Evolutionary conservation across 2,113 vertebrate species (phyloP).

Genomic region (Fukomys damarensis): DNA sequence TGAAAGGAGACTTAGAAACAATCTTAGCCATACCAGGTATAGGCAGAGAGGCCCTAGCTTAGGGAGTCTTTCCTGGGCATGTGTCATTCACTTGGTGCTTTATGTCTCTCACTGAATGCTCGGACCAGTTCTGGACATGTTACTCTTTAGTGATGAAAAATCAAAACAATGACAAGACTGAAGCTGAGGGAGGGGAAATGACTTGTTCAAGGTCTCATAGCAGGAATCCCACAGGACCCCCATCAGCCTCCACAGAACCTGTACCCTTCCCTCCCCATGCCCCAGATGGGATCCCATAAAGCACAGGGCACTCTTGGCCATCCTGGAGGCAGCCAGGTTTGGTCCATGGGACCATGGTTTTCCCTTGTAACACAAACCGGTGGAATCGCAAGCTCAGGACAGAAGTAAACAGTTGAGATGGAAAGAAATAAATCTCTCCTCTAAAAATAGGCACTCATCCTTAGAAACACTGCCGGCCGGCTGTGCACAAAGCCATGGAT

Average conservation of each 20-base stretch:
- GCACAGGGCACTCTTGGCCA: background rate
- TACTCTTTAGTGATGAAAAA: background rate
- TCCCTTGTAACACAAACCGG: conserved; percentile 70
- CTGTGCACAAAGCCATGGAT: conserved; percentile 23
- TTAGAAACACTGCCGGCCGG: conserved; percentile 71
- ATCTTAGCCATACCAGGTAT: background rate
- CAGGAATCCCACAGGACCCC: background rate
- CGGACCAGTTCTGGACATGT: background rate
- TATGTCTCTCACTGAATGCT: background rate
- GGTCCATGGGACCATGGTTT: background rate
- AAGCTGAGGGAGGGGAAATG: background rate
- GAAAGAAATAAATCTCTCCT: conserved; percentile 83
- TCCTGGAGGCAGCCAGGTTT: conserved; percentile 45
- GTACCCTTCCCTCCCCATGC: background rate
- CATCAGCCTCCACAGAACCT: background rate
- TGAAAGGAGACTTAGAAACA: background rate
- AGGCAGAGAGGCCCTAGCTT: background rate
- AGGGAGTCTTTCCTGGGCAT: background rate
- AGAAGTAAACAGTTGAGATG: conserved; percentile 82
- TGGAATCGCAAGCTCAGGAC: conserved; percentile 62
- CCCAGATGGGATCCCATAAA: background rate
- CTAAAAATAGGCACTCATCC: conserved; percentile 83
- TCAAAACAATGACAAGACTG: background rate
- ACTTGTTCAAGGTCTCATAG: background rate
- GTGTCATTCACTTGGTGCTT: background rate